A percentile compares a stretch with the other conserved stretches of the same genome.
Evolutionary conservation across 2,113 vertebrate species (phyloP).

Genomic region (Myrmecobius fasciatus): DNA sequence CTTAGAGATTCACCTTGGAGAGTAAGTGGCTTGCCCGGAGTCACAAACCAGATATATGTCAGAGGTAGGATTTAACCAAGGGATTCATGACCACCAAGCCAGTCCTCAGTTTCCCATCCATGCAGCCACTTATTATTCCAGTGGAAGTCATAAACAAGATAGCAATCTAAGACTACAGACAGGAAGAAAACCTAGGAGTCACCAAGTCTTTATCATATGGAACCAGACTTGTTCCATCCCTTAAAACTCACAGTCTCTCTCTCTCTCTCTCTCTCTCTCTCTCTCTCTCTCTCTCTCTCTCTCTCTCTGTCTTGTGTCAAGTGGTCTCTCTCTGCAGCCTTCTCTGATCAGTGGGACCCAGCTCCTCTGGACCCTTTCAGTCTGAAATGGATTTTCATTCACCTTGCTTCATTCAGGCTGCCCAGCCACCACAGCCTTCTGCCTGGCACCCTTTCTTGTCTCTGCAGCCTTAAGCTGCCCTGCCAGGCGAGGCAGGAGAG

Average conservation of each 20-base stretch:
- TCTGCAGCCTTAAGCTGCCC: not conserved
- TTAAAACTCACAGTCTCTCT: too few relatives aligned
- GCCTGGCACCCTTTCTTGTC: not conserved
- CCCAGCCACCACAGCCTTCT: not conserved
- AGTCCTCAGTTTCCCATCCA: not conserved
- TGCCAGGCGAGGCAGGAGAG: not conserved
- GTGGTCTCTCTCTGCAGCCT: not conserved
- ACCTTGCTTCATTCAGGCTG: not conserved
- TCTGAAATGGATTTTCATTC: not conserved
- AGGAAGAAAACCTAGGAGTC: not conserved
- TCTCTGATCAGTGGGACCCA: not conserved
- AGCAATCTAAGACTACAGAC: not conserved
- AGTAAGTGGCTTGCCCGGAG: not conserved
- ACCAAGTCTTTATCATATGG: too few relatives aligned
- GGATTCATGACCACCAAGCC: not conserved
- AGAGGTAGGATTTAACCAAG: not conserved
- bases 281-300: too few relatives aligned
- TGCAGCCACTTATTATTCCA: not conserved
- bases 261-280: too few relatives aligned
- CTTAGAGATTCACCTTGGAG: not conserved
- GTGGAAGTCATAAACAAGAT: not conserved
- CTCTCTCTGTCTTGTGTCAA: too few relatives aligned
- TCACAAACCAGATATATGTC: not conserved
- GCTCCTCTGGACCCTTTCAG: not conserved
- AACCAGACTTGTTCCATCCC: too few relatives aligned